Base-by-base conservation (phyloP, 2,888 invertebrate genomes). In the Acanthosepion lycidas region DNA sequence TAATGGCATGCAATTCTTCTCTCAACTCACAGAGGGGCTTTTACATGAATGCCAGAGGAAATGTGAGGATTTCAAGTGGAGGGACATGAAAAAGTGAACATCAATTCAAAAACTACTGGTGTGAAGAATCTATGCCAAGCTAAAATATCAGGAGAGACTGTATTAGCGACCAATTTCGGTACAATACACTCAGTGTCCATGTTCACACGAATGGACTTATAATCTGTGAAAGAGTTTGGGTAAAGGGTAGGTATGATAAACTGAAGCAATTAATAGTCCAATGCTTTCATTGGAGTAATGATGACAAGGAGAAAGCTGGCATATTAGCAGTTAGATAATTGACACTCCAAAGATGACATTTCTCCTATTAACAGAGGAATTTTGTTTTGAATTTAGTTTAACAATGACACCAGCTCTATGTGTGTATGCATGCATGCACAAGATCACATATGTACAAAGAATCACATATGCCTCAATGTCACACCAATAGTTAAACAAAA, bases 121-220 rank as follows among this genome's bases (percentile, higher is more conserved):
- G 78, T 78, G 78, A 33, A 78, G 78, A 78, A 78, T 78, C 78
- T 78, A 78, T 9, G 78, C 78, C n/a, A 78, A 3, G 78, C 78
- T 78, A 33, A 78, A 78, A 78, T 78, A 78, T 78, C n/a, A 78
- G 78, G n/a, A 78, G 78, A 78, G 78, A 15, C n/a, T n/a, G 78
- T 78, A 78, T n/a, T 78, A 78, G 33, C 18, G 78, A 78, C 78
- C n/a, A n/a, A 78, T 8, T n/a, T 64, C 28, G 26, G n/a, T n/a
- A 78, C 78, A 78, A 78, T 78, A 78, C n/a, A 78, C 78, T n/a
- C 78, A 78, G 78, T 78, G n/a, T 78, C n/a, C 33, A 78, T n/a
- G n/a, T 78, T 78, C 78, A 78, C 78, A 78, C 15, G 78, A 42
- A n/a, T 78, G n/a, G n/a, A 78, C n/a, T n/a, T n/a, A 78, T 78